phyloP scores from a whole-genome alignment of 2,888 invertebrate species.

The Dilophus febrilis region DNA sequence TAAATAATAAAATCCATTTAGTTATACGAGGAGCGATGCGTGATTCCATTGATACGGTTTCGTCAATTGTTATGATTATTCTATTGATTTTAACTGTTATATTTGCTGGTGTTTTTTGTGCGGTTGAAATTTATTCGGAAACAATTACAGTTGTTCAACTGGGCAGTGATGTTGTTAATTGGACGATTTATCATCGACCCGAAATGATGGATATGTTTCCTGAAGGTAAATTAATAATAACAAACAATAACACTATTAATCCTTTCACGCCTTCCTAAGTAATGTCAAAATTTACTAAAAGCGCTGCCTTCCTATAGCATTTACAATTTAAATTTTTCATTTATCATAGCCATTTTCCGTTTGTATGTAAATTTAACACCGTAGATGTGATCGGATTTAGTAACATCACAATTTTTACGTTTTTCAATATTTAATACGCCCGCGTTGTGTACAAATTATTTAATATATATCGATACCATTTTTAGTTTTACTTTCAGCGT shows the following conservation, averaged over 20 bases:
- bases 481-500: too few species aligned
- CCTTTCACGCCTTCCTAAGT: too few species aligned
- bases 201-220: constrained; percentile 71
- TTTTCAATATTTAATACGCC: too few species aligned
- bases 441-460: too few species aligned
- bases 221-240: constrained; percentile 12
- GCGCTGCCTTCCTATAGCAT: too few species aligned
- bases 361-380: neutral
- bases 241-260: neutral
- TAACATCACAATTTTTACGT: too few species aligned
- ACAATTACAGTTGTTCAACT: constrained; percentile 81
- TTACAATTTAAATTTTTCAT: constrained; percentile 20
- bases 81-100: constrained; percentile 65
- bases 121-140: constrained; percentile 74
- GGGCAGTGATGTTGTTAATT: constrained; percentile 73
- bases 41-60: constrained; percentile 68
- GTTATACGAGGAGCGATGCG: constrained; percentile 45
- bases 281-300: too few species aligned
- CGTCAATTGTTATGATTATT: constrained; percentile 70
- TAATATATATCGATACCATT: too few species aligned
- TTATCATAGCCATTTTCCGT: neutral
- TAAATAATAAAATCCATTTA: constrained; percentile 45
- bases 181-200: constrained; percentile 76
- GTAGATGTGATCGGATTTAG: too few species aligned
- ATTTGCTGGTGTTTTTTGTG: constrained; percentile 57